Base-by-base conservation (phyloP, 1,140 invertebrate genomes). In the Meteorus sp. region DNA sequence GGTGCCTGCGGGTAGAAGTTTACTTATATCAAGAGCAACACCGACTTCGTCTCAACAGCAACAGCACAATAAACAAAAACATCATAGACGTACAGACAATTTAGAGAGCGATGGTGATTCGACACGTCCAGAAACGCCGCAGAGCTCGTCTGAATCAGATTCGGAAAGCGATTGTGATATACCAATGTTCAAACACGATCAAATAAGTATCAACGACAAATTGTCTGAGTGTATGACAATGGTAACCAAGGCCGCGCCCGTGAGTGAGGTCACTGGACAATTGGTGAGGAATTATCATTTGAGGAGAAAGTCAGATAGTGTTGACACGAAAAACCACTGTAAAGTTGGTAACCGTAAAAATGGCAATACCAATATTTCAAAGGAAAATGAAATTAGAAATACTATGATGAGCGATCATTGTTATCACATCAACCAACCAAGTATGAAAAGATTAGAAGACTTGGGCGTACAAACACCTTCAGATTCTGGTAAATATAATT, bases 391-490 rank as follows among this genome's bases (percentile, higher is more conserved):
- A 15, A 64, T 70, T 37, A 67, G 67, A 35, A 73, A 72, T 19
- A 71, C 70, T 45, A 70, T 80, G n/a, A n/a, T n/a, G 50, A 83
- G 73, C 41, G 89, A 91, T 73, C 89, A 91, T 68, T 88, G 88
- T 56, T 91, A 91, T 72, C 76, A 89, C 80, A 74, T 84, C 19
- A 81, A 80, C 43, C 85, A 83, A 64, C 80, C 77, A 67, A 78
- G 64, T 62, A 79, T 61, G 47, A 76, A 71, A 25, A 83, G 82
- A 59, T 75, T 85, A 37, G 85, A 86, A 60, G 82, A 83, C 64
- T 81, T 89, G 33, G 88, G 88, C 39, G 85, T 91, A 2, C 88
- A 91, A 65, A 93, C 91, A 59, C 90, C 91, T 41, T 93, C 91
- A 2, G 91, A 93, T 83, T 92, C 91, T 52, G 90, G 92, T 89